Evolutionary conservation across 2,888 invertebrate genomes (phyloP).

Genomic region (Argyresthia goedartella): DNA sequence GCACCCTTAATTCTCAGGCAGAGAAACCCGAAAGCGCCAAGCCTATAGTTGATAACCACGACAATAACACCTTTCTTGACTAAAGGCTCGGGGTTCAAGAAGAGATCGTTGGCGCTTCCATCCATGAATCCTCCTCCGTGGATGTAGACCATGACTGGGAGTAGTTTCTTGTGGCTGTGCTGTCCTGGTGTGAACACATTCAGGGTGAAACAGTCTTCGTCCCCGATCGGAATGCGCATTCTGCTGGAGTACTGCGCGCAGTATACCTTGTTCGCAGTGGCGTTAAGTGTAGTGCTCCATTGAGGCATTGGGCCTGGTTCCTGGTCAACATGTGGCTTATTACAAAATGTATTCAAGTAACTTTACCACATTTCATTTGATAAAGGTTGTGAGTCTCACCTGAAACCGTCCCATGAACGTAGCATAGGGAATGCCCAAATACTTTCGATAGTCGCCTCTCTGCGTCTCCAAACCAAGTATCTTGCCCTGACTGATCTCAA

Average conservation of each 20-base stretch:
- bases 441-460: constrained; percentile 8
- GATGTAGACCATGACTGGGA: constrained; percentile 14
- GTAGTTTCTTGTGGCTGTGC: constrained; percentile 7
- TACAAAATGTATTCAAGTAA: not conserved
- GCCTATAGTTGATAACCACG: constrained; percentile 13
- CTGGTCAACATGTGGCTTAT: constrained; percentile 3
- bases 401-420: constrained; percentile 12
- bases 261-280: constrained; percentile 6
- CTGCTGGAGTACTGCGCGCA: constrained; percentile 12
- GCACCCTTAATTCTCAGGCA: constrained; percentile 14
- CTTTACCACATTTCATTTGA: not conserved
- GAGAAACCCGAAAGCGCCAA: constrained; percentile 15
- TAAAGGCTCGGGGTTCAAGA: constrained; percentile 12
- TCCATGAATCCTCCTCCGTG: constrained; percentile 11
- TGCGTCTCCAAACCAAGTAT: constrained; percentile 9
- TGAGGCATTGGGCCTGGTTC: constrained; percentile 12
- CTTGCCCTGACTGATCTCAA: constrained; percentile 11
- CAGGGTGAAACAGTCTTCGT: constrained; percentile 13
- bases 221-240: constrained; percentile 10
- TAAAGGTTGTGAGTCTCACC: constrained; percentile 3
- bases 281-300: constrained; percentile 13
- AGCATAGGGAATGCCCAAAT: constrained; percentile 15
- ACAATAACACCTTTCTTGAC: constrained; percentile 13
- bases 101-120: constrained; percentile 9
- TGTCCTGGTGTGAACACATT: constrained; percentile 13